A percentile compares a stretch with the other conserved stretches of the same genome.
phyloP scores from a whole-genome alignment of 2,113 vertebrate species.

The Rhipidura dahli region DNA sequence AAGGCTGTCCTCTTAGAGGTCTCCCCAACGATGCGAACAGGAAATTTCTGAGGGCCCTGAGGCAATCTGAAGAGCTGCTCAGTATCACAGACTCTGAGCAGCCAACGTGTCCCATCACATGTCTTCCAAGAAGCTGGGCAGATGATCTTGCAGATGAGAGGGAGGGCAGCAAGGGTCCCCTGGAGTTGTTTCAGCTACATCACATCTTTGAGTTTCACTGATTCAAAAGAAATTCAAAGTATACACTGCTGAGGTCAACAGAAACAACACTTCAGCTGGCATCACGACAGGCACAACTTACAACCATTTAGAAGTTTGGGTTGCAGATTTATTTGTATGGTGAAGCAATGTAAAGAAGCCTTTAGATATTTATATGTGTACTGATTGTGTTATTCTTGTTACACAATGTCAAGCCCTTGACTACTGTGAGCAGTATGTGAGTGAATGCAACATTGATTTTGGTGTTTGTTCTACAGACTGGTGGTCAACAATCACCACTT shows the following conservation, averaged over 20 bases:
- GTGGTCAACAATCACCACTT: background rate
- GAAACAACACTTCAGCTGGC: background rate
- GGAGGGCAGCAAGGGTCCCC: background rate
- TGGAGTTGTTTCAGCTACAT: background rate
- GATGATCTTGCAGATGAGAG: background rate
- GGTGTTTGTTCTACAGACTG: background rate
- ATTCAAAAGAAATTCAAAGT: background rate
- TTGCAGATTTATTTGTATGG: slow-evolving; percentile 16
- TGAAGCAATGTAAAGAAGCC: background rate
- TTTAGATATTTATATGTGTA: background rate
- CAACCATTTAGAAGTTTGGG: background rate
- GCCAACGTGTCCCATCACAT: background rate
- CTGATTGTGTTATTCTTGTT: background rate
- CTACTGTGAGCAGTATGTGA: background rate
- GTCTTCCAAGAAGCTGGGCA: background rate
- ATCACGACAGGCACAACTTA: background rate
- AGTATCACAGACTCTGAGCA: background rate
- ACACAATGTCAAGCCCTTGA: background rate
- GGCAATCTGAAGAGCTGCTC: background rate
- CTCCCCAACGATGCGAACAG: background rate
- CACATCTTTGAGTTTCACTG: background rate
- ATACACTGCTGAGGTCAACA: background rate
- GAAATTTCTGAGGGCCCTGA: background rate
- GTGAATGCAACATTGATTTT: background rate
- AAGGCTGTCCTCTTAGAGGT: background rate